Conservation (phyloP, 64 coral and sea anemone species). For the Montipora foliosa region DNA sequence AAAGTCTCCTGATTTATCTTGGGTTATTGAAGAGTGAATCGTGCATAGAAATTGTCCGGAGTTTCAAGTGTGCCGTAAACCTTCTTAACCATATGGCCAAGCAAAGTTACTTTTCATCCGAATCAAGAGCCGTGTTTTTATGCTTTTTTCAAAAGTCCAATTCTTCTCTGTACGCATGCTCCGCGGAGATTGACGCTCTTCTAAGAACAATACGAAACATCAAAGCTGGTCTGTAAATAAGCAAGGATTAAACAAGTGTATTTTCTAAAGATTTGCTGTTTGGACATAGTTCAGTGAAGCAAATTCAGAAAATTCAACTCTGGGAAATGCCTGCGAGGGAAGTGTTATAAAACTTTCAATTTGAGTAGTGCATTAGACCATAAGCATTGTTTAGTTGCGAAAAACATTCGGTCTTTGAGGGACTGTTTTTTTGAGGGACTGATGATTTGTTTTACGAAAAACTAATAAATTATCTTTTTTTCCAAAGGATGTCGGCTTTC, state of each 20-base stretch:
- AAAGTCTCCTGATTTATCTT: conserved; percentile 76
- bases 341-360: no score
- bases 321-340: no score
- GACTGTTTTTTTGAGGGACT: no score
- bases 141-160: conserved; percentile 70
- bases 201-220: neutral
- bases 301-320: no score
- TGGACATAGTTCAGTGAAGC: no score
- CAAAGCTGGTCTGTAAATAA: neutral
- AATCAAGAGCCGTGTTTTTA: conserved; percentile 8
- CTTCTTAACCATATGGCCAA: conserved; percentile 45
- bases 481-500: no score
- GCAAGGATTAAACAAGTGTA: neutral
- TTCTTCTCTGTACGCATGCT: conserved; percentile 24
- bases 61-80: conserved; percentile 58
- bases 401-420: no score
- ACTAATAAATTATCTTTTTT: no score
- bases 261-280: no score
- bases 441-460: no score
- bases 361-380: no score
- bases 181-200: conserved; percentile 27
- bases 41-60: conserved; percentile 58
- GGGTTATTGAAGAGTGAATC: conserved; percentile 85
- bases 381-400: no score
- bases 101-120: conserved; percentile 50